These are phyloP conservation scores for Ecdyonurus torrentis DNA, from an alignment of 2,888 invertebrate species.

Conservation along the genomic window DNA sequence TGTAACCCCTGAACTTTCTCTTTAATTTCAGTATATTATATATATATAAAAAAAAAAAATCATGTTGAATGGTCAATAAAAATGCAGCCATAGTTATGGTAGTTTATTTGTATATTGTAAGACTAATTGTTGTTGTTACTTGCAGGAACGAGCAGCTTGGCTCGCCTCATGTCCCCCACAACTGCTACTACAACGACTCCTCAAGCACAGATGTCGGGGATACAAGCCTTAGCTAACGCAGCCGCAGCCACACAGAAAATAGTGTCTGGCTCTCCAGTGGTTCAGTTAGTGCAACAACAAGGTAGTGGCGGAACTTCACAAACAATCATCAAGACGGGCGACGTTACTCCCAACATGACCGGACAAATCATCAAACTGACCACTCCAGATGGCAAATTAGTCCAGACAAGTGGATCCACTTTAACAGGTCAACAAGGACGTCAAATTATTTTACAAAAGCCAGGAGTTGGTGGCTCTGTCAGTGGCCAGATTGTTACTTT, in stretches of 20 bases:
- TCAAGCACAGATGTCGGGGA: slow-evolving; percentile 38
- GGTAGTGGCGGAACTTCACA: not conserved
- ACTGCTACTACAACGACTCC: slow-evolving; percentile 11
- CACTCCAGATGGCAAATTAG: not conserved
- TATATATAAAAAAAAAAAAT: too few relatives aligned
- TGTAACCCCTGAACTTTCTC: too few relatives aligned
- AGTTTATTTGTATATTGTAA: too few relatives aligned
- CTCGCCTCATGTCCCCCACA: not conserved
- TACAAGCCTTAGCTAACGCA: slow-evolving; percentile 48
- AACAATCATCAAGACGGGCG: not conserved
- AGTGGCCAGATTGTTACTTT: slow-evolving; percentile 73
- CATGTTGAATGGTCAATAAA: too few relatives aligned
- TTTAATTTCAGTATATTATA: too few relatives aligned
- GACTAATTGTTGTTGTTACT: too few relatives aligned
- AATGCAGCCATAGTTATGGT: too few relatives aligned
- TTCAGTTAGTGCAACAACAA: too few relatives aligned
- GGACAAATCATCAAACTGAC: not conserved
- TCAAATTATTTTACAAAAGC: slow-evolving; percentile 45
- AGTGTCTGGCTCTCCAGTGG: not conserved
- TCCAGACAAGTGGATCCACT: slow-evolving; percentile 23
- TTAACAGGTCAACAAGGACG: slow-evolving; percentile 25
- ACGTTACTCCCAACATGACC: not conserved
- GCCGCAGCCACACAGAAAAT: slow-evolving; percentile 48
- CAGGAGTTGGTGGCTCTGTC: slow-evolving; percentile 35
- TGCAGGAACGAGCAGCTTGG: not conserved